Evolutionary conservation across 53 echinoderm and acorn worm species (phyloP).

Genomic region (Glandiceps talaboti): DNA sequence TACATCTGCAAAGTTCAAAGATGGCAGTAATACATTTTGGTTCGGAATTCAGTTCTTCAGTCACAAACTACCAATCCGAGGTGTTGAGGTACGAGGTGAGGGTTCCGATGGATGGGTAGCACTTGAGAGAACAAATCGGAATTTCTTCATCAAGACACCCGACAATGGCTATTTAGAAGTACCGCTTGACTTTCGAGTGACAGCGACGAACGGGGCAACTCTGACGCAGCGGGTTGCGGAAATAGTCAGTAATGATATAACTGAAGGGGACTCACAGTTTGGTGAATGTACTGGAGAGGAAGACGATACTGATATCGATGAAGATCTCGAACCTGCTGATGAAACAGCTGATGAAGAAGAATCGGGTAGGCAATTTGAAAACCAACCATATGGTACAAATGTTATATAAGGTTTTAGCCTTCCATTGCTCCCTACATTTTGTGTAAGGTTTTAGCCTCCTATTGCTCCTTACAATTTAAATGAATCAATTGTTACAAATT

Average conservation of each 20-base stretch:
- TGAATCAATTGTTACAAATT: neutral
- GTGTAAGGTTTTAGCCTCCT: neutral
- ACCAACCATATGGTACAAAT: neutral
- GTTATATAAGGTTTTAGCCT: neutral
- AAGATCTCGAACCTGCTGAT: neutral
- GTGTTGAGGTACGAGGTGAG: neutral
- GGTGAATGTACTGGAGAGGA: neutral
- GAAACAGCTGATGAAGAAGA: neutral
- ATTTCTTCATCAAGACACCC: neutral
- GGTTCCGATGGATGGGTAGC: neutral
- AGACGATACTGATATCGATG: neutral
- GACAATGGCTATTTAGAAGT: neutral
- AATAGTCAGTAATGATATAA: too few relatives aligned
- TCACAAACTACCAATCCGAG: neutral
- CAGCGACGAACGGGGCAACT: neutral
- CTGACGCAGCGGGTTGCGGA: neutral
- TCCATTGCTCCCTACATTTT: neutral
- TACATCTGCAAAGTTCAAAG: neutral
- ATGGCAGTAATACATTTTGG: neutral
- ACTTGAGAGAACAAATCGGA: neutral
- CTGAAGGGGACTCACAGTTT: neutral
- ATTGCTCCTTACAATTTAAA: neutral
- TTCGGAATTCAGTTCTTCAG: neutral
- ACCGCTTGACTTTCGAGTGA: neutral
- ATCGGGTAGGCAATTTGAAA: too few relatives aligned